Evolutionary conservation across 2,888 invertebrate genomes (phyloP).

Genomic region (Pandemis corylana): DNA sequence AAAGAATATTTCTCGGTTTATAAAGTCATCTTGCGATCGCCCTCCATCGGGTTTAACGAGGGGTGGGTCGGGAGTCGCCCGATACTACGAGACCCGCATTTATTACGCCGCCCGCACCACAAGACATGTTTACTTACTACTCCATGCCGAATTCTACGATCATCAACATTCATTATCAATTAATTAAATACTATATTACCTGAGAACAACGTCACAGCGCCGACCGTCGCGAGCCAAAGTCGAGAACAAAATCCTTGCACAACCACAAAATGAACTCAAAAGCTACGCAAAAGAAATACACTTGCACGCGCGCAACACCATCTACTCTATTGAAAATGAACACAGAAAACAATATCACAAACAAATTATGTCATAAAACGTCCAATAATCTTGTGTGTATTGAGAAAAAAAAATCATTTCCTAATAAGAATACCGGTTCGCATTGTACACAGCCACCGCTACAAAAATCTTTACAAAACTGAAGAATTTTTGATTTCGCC

Average conservation of each 20-base stretch:
- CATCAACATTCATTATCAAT: conserved; percentile 4
- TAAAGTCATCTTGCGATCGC: conserved; percentile 35
- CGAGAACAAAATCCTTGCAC: conserved; percentile 74
- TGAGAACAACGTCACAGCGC: conserved; percentile 54
- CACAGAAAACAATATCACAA: conserved; percentile 61
- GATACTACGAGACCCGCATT: conserved; percentile 42
- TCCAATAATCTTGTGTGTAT: conserved; percentile 65
- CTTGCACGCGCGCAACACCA: conserved; percentile 65
- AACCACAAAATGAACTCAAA: conserved; percentile 70
- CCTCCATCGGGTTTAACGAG: conserved; percentile 36
- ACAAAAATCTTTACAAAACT: conserved; percentile 78
- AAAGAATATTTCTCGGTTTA: conserved; percentile 33
- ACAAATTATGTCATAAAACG: conserved; percentile 71
- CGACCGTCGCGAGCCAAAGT: conserved; percentile 46
- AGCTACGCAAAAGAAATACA: conserved; percentile 71
- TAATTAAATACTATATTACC: conserved; percentile 51
- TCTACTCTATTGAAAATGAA: conserved; percentile 56
- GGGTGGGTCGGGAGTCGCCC: conserved; percentile 37
- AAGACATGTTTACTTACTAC: conserved; percentile 39
- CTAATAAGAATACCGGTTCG: conserved; percentile 60
- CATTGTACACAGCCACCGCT: conserved; percentile 66
- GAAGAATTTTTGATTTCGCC: conserved; percentile 43
- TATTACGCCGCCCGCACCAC: conserved; percentile 37
- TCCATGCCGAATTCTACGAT: conserved; percentile 23
- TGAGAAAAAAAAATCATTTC: conserved; percentile 73